A percentile compares a stretch with the other conserved stretches of the same genome.
These are phyloP conservation scores for Climacteris rufus DNA, from an alignment of 2,113 vertebrate species.

Conservation along the genomic window DNA sequence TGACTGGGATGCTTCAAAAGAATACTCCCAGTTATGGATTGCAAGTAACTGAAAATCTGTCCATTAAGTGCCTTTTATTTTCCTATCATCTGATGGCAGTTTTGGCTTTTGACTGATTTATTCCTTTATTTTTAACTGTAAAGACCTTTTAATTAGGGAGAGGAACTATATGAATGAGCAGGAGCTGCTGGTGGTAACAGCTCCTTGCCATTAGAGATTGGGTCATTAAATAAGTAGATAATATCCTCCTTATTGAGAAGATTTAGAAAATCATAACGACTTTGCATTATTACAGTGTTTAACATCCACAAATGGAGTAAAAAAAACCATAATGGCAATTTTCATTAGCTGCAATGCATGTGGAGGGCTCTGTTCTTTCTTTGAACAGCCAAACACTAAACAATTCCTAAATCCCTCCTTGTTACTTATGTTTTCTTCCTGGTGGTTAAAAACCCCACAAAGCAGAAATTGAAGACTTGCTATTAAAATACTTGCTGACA, in stretches of 20 bases:
- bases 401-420: constrained; percentile 35
- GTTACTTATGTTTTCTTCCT: constrained; percentile 45
- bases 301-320: constrained; percentile 25
- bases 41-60: constrained; percentile 29
- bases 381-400: constrained; percentile 41
- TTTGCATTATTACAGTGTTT: constrained; percentile 57
- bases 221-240: constrained; percentile 65
- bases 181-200: constrained; percentile 16
- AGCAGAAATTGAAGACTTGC: constrained; percentile 53
- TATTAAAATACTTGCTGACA: constrained; percentile 57
- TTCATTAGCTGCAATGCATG: constrained; percentile 52
- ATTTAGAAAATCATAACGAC: constrained; percentile 65
- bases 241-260: constrained; percentile 60
- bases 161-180: background rate
- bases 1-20: constrained; percentile 11
- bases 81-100: background rate
- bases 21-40: background rate
- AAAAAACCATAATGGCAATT: constrained; percentile 34
- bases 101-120: constrained; percentile 1
- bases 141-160: constrained; percentile 49
- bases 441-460: constrained; percentile 36
- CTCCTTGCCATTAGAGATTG: constrained; percentile 29
- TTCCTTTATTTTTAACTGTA: constrained; percentile 32
- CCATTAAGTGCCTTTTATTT: background rate
- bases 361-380: constrained; percentile 44